Conservation (phyloP, 2,888 invertebrate species). For the Neoaliturus tenellus region DNA sequence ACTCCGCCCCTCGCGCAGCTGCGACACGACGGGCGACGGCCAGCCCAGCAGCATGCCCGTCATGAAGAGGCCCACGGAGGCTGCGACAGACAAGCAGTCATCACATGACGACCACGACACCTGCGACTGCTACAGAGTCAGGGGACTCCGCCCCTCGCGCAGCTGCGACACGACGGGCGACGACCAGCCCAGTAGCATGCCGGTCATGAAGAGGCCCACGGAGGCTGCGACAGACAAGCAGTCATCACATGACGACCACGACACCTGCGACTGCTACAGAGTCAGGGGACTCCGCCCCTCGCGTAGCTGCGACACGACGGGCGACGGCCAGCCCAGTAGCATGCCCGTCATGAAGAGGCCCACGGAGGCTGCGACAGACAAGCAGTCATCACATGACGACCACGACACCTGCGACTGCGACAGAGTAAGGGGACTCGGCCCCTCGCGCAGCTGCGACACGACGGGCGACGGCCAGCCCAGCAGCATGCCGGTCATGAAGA, state of each 20-base stretch:
- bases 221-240: conserved; percentile 35
- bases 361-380: conserved; percentile 37
- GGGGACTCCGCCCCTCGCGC: conserved; percentile 11
- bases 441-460: conserved; percentile 57
- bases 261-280: conserved; percentile 34
- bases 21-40: conserved; percentile 61
- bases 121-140: conserved; percentile 40
- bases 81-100: conserved; percentile 29
- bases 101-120: conserved; percentile 45
- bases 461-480: conserved; percentile 63
- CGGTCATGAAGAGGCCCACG: conserved; percentile 55
- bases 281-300: not conserved
- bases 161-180: conserved; percentile 61
- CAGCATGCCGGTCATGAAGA: conserved; percentile 59
- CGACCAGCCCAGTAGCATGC: conserved; percentile 61
- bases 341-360: conserved; percentile 59
- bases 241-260: conserved; percentile 33
- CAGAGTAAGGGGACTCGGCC: conserved; percentile 37
- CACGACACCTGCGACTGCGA: conserved; percentile 54
- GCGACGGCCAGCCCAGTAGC: conserved; percentile 62
- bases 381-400: conserved; percentile 24
- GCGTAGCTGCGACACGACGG: conserved; percentile 59
- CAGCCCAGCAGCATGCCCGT: conserved; percentile 62
- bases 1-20: conserved; percentile 44
- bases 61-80: conserved; percentile 50